Evolutionary conservation across 2,113 vertebrate genomes (phyloP).

Genomic region (Cranoglanis bouderius): DNA sequence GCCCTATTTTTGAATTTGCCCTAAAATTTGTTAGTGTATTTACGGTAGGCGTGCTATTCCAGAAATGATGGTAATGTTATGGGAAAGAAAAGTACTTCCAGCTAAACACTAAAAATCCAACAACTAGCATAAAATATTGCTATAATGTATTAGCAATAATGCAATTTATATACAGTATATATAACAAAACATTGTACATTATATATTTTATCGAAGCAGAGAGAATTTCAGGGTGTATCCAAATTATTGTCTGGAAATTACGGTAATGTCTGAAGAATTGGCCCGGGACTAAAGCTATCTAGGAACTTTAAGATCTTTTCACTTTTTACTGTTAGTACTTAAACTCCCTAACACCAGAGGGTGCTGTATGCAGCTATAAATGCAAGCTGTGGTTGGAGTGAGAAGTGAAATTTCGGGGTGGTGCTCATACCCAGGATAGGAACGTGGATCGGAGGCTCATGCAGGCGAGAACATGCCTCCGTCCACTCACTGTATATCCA

Average conservation of each 20-base stretch:
- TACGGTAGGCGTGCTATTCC: not conserved
- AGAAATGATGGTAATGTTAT: not conserved
- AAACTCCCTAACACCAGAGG: conserved; percentile 35
- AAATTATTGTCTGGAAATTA: not conserved
- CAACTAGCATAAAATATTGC: not conserved
- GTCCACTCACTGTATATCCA: conserved; percentile 70
- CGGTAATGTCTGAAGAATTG: conserved; percentile 30
- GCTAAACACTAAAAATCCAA: not conserved
- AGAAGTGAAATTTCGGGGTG: conserved; percentile 63
- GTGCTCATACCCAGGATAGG: conserved; percentile 81
- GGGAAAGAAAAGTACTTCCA: not conserved
- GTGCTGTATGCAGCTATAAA: not conserved
- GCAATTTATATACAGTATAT: too few species aligned
- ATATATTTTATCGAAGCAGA: not conserved
- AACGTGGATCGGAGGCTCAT: conserved; percentile 76
- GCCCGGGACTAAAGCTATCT: not conserved
- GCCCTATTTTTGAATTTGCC: too few species aligned
- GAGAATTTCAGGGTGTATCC: too few species aligned
- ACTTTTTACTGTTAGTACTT: conserved; percentile 51
- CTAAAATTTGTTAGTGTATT: not conserved
- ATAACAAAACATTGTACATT: too few species aligned
- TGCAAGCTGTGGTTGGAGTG: conserved; percentile 52
- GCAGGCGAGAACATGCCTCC: conserved; percentile 77
- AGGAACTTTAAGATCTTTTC: conserved; percentile 28
- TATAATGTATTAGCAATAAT: not conserved